phyloP scores from a whole-genome alignment of 1,140 invertebrate genomes.

The Drosophila triauraria region DNA sequence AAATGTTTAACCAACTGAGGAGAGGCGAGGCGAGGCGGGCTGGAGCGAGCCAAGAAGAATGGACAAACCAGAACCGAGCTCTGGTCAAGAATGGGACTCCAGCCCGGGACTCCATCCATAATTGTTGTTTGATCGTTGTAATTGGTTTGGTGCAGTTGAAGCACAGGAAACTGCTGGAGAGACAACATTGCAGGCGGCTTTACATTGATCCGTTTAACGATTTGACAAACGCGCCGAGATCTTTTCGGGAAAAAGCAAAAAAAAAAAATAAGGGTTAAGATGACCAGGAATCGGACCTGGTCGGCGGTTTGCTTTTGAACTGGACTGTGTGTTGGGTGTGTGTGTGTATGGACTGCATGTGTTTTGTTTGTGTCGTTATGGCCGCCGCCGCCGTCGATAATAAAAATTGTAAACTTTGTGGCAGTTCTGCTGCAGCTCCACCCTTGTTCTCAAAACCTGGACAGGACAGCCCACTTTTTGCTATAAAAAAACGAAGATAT shows the following conservation, averaged over 20 bases:
- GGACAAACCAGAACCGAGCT: conserved; percentile 11
- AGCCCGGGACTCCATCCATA: conserved; percentile 56
- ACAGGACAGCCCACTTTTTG: conserved; percentile 38
- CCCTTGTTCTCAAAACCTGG: conserved; percentile 8
- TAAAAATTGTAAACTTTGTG: conserved; percentile 73
- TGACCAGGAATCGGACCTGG: conserved; percentile 16
- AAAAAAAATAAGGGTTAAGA: conserved; percentile 33
- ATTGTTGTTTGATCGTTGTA: conserved; percentile 84
- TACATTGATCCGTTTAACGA: conserved; percentile 81
- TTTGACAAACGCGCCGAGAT: conserved; percentile 62
- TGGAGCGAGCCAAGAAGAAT: background rate
- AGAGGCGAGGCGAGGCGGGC: conserved; percentile 1
- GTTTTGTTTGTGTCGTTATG: conserved; percentile 46
- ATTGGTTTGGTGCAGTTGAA: conserved; percentile 72
- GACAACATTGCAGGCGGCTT: conserved; percentile 64
- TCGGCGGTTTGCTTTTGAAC: conserved; percentile 44
- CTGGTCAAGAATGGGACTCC: conserved; percentile 54
- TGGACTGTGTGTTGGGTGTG: conserved; percentile 8
- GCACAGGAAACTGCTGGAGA: conserved; percentile 70
- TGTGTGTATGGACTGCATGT: conserved; percentile 6
- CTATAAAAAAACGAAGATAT: conserved; percentile 32
- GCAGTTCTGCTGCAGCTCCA: conserved; percentile 30
- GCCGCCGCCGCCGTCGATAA: conserved; percentile 53
- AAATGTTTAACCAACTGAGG: conserved; percentile 49
- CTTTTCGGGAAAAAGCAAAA: conserved; percentile 23